Evolutionary conservation across 2,797 vertebrate genomes (phyloP), one percentile per base, ranked within the genome.

Genomic region (Vultur gryphus): DNA sequence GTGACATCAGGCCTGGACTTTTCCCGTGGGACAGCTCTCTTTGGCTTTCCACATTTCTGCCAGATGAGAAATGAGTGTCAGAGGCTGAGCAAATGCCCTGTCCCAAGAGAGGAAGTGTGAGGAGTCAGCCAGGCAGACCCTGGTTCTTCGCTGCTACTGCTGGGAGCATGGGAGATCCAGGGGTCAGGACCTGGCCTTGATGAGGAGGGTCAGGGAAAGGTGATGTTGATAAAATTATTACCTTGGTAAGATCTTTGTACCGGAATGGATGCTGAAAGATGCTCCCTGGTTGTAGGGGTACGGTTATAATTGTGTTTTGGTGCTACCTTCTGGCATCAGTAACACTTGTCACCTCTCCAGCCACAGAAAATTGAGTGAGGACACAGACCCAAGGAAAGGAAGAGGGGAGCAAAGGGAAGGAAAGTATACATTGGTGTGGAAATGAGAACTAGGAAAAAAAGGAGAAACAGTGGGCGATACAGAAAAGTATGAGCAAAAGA

Each of bases 231-330:
- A 59, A 79, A 78, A 81, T 55, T 9, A 62, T 67, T 64, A 20
- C 16, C 20, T 58, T 33, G 5, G 10, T 49, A 69, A 57, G 28
- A 20, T n/a, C 35, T 95, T 76, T 70, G 13, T 80, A 59, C 9
- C 0, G 2, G 13, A 69, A 65, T 17, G 29, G 10, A 73, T 46
- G 26, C 33, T 57, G n/a, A 75, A 78, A 87, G 43, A 64, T 79
- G 37, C 1, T 52, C 16, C 17, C 10, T 0, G 0, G 7, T 90
- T 66, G 44, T 41, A 75, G n/a, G 37, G 15, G 1, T 33, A 39
- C 16, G 21, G 18, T 35, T 69, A 17, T 75, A 73, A 67, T 14
- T 58, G 18, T 64, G 41, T 61, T 79, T 84, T 46, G 16, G 26
- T 91, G 28, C 5, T 41, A 54, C 43, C 16, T 76, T 67, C 41